These are phyloP conservation scores for Sebastes diploproa DNA, from an alignment of 2,797 vertebrate genomes.

Conservation along the genomic window DNA sequence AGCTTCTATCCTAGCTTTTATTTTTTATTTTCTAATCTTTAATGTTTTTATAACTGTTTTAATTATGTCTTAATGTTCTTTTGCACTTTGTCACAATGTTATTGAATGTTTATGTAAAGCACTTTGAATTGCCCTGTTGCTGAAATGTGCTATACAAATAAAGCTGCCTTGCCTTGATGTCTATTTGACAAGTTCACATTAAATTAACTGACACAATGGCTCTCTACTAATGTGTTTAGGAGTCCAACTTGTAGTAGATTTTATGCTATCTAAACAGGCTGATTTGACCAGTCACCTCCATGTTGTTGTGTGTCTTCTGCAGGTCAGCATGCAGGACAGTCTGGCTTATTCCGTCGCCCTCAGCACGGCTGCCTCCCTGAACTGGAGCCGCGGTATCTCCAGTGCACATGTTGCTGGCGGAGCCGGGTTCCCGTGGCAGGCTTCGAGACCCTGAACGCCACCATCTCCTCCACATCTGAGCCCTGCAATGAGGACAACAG, in stretches of 20 bases:
- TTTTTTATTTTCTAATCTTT: no score
- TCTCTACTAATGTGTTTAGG: background rate
- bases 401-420: slow-evolving; percentile 80
- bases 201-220: no score
- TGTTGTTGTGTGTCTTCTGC: background rate
- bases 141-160: no score
- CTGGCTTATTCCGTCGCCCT: slow-evolving; percentile 61
- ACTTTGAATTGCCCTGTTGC: no score
- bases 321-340: slow-evolving; percentile 63
- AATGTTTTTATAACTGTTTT: no score
- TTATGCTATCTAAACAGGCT: background rate
- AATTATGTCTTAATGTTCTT: no score
- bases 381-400: slow-evolving; percentile 75
- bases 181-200: background rate
- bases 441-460: slow-evolving; percentile 48
- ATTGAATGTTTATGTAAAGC: no score
- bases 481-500: slow-evolving; percentile 37
- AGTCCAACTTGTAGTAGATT: background rate
- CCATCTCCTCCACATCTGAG: slow-evolving; percentile 15
- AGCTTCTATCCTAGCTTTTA: no score
- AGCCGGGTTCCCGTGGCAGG: slow-evolving; percentile 65
- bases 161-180: background rate
- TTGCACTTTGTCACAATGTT: no score
- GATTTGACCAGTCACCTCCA: background rate
- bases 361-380: slow-evolving; percentile 48